phyloP scores from a whole-genome alignment of 1,140 invertebrate genomes.

The Harlomillsia oculata region DNA sequence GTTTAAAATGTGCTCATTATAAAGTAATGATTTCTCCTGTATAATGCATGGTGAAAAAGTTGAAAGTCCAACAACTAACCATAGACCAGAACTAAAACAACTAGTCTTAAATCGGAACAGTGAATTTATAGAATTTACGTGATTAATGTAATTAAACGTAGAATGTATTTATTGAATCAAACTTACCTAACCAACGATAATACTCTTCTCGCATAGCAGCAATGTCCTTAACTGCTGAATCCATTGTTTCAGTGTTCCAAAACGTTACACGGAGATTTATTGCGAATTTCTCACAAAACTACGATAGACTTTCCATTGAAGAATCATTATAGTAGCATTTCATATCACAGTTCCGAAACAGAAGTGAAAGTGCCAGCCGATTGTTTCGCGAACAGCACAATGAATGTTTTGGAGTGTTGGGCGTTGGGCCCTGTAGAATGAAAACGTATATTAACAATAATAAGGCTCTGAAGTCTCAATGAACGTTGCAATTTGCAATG shows the following conservation, averaged over 20 bases:
- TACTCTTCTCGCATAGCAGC: conserved; percentile 11
- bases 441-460: no score
- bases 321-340: neutral
- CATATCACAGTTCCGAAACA: neutral
- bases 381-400: neutral
- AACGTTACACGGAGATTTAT: neutral
- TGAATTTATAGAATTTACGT: no score
- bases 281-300: no score
- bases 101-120: no score
- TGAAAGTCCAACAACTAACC: neutral
- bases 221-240: conserved; percentile 2
- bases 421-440: neutral
- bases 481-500: no score
- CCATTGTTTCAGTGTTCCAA: conserved; percentile 1
- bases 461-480: no score
- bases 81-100: neutral
- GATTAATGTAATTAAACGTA: neutral
- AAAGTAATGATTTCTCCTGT: neutral
- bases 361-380: no score
- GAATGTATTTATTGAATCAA: neutral
- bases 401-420: neutral
- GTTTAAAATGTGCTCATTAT: no score
- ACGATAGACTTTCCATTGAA: no score
- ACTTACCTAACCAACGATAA: conserved; percentile 6
- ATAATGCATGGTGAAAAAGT: neutral